Evolutionary conservation across 2,888 invertebrate species (phyloP).

Genomic region (Melieria omissa): DNA sequence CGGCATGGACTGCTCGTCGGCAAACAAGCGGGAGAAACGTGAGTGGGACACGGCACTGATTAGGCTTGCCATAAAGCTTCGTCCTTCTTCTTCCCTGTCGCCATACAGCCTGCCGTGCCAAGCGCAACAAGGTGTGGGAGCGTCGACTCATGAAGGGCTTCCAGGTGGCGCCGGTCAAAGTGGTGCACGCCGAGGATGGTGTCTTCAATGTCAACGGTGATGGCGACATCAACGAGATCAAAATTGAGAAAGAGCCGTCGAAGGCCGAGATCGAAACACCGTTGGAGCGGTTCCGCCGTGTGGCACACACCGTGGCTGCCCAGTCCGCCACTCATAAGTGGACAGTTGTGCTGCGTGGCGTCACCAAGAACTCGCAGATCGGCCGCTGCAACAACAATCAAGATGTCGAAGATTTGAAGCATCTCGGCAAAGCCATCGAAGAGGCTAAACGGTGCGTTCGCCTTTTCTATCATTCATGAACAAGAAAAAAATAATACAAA

Average conservation of each 20-base stretch:
- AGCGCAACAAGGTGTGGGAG: conserved; percentile 86
- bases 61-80: not conserved
- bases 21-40: conserved; percentile 81
- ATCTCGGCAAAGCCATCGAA: conserved; percentile 81
- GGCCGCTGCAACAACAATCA: conserved; percentile 78
- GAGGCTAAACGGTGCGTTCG: conserved; percentile 73
- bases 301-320: conserved; percentile 79
- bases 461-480: too few species aligned
- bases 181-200: conserved; percentile 70
- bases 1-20: conserved; percentile 84
- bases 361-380: conserved; percentile 77
- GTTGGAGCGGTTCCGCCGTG: conserved; percentile 76
- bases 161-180: conserved; percentile 79
- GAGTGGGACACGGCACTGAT: conserved; percentile 51
- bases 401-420: conserved; percentile 80
- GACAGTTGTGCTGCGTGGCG: conserved; percentile 76
- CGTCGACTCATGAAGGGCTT: conserved; percentile 89
- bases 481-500: too few species aligned
- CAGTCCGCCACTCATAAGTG: conserved; percentile 79
- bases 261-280: conserved; percentile 66
- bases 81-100: not conserved
- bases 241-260: conserved; percentile 56
- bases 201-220: conserved; percentile 64
- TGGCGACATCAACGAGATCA: conserved; percentile 59
- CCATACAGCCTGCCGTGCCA: conserved; percentile 75